A percentile compares a stretch with the other conserved stretches of the same genome.
Conservation (phyloP, 2,797 vertebrate species). For the Adelosebastes latens region DNA sequence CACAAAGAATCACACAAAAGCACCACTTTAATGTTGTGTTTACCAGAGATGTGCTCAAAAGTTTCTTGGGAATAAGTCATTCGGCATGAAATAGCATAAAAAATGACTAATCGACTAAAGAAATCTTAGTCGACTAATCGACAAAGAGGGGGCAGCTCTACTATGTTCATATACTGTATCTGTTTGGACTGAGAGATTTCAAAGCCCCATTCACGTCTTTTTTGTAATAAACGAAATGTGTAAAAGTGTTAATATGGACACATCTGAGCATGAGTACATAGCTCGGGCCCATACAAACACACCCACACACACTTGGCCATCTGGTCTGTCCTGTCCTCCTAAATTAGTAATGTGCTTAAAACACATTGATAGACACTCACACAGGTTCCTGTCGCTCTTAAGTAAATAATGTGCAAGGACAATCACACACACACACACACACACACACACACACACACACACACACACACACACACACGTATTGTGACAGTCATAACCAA, state of each 20-base stretch:
- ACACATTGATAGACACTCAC: not conserved
- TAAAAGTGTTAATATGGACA: not conserved
- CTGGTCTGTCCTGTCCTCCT: not conserved
- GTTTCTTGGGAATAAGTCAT: too few species aligned
- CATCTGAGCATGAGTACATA: not conserved
- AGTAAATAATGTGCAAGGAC: constrained; percentile 43
- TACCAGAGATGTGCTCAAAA: too few species aligned
- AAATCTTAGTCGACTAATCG: too few species aligned
- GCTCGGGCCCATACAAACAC: not conserved
- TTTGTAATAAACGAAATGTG: not conserved
- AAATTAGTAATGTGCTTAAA: constrained; percentile 14
- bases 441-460: constrained; percentile 5
- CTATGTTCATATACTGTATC: not conserved
- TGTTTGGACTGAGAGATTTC: not conserved
- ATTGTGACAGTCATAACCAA: constrained; percentile 71
- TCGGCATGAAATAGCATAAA: too few species aligned
- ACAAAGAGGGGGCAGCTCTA: too few species aligned
- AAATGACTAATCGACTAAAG: too few species aligned
- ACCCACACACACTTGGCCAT: not conserved
- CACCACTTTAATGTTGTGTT: too few species aligned
- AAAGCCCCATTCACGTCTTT: not conserved
- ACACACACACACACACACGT: constrained; percentile 15
- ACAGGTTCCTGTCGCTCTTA: constrained; percentile 7
- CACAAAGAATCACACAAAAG: too few species aligned
- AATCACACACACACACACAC: constrained; percentile 24